phyloP scores from a whole-genome alignment of 2,113 vertebrate genomes.

The Silurus asotus region DNA sequence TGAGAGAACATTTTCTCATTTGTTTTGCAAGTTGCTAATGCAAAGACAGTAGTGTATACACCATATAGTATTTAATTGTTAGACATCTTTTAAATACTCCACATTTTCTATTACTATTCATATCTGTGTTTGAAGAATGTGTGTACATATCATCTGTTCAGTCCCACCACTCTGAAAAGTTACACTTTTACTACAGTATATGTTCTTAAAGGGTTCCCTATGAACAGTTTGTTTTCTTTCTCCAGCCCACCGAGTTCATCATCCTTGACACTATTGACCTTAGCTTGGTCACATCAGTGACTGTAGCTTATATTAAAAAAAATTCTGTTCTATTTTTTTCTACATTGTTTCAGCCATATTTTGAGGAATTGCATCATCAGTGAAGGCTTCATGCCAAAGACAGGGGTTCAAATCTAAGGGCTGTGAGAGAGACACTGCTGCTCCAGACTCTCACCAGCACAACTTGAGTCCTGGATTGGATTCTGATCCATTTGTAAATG shows the following conservation, averaged over 20 bases:
- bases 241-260: not conserved
- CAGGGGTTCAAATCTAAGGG: not conserved
- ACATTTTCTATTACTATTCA: not conserved
- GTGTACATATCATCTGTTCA: not conserved
- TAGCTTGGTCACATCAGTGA: not conserved
- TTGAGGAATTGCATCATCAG: not conserved
- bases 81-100: not conserved
- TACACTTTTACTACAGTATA: not conserved
- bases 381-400: not conserved
- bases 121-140: not conserved
- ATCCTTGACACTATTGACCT: not conserved
- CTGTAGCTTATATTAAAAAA: not conserved
- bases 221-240: not conserved
- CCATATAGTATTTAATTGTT: no score
- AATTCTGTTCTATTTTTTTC: not conserved
- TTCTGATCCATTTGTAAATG: slow-evolving; percentile 22
- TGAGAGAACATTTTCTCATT: not conserved
- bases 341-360: not conserved
- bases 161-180: not conserved
- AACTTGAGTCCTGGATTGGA: slow-evolving; percentile 4
- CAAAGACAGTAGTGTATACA: no score
- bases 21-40: no score
- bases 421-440: slow-evolving; percentile 1
- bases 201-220: not conserved
- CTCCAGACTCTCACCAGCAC: not conserved